These are phyloP conservation scores for Heliconius aoede DNA, from an alignment of 2,888 invertebrate genomes.

Conservation along the genomic window DNA sequence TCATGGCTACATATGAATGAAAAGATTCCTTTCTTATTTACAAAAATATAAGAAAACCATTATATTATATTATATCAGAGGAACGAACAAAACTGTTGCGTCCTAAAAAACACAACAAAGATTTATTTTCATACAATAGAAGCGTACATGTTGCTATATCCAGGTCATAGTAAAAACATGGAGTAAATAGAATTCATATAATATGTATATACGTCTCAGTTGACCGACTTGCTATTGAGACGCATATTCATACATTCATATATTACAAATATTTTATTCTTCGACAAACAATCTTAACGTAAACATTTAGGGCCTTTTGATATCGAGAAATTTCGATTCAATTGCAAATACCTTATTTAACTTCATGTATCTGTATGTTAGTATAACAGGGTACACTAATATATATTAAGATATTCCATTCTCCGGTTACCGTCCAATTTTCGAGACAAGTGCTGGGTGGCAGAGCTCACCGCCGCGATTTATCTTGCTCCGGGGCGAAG, in stretches of 20 bases:
- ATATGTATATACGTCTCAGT: slow-evolving; percentile 3
- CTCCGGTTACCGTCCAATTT: neutral
- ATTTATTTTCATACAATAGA: slow-evolving; percentile 21
- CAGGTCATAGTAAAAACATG: slow-evolving; percentile 23
- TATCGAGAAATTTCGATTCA: neutral
- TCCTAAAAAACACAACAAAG: slow-evolving; percentile 23
- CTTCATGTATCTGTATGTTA: neutral
- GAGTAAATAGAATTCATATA: slow-evolving; percentile 18
- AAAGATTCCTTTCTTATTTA: neutral
- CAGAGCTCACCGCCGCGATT: neutral
- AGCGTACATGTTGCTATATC: slow-evolving; percentile 15
- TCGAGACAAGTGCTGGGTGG: neutral
- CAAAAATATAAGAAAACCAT: neutral
- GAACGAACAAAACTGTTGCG: slow-evolving; percentile 6
- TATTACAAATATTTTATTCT: neutral
- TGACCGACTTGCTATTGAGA: slow-evolving; percentile 16
- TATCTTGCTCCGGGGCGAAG: too few relatives aligned
- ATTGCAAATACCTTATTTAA: neutral
- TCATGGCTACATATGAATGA: neutral
- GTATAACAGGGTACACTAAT: neutral
- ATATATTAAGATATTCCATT: neutral
- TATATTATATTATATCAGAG: neutral
- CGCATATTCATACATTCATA: neutral
- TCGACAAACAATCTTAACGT: neutral
- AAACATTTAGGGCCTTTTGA: neutral